These are phyloP conservation scores for Megaceryle alcyon DNA, from an alignment of 2,797 vertebrate genomes.

Conservation along the genomic window DNA sequence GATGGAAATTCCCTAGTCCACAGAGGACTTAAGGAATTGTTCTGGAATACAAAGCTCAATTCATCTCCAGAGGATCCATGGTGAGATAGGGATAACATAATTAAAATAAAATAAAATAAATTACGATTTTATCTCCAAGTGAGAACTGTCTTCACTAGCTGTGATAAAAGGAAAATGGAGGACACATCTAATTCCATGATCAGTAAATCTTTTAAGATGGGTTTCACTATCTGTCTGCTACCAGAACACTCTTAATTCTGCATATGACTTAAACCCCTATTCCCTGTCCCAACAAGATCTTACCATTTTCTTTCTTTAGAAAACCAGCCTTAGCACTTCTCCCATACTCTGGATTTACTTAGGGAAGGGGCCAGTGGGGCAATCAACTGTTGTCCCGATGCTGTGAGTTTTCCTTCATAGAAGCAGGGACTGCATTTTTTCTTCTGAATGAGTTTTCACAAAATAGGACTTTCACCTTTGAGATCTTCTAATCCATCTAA, in stretches of 20 bases:
- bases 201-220: background rate
- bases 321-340: background rate
- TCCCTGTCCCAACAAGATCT: background rate
- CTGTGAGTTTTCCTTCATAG: background rate
- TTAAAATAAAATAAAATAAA: background rate
- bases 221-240: background rate
- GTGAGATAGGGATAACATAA: background rate
- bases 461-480: background rate
- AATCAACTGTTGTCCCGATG: background rate
- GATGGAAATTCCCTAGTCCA: background rate
- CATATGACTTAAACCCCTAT: background rate
- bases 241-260: background rate
- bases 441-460: background rate
- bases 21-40: background rate
- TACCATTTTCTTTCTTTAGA: background rate
- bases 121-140: background rate
- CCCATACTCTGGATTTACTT: background rate
- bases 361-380: background rate
- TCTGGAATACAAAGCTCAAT: background rate
- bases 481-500: background rate
- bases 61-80: background rate
- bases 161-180: background rate
- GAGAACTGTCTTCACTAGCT: background rate
- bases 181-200: background rate
- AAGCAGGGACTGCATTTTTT: background rate